Conservation (phyloP, 2,888 invertebrate species). For the Leptothorax acervorum region DNA sequence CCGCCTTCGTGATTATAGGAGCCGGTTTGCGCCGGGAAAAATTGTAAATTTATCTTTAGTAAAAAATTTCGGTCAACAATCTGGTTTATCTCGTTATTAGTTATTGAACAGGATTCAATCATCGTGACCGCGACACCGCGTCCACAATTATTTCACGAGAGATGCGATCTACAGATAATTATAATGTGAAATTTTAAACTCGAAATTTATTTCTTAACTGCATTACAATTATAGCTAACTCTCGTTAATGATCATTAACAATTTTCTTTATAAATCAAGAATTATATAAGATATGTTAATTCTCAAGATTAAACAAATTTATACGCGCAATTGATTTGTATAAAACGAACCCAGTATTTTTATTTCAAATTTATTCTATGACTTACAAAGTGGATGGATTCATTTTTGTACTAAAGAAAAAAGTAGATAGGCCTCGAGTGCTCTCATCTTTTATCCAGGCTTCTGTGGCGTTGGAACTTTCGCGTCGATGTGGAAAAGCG, state of each 20-base stretch:
- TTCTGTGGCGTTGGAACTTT: conserved; percentile 55
- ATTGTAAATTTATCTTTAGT: not conserved
- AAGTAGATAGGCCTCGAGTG: conserved; percentile 6
- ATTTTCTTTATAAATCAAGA: not conserved
- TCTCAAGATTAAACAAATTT: not conserved
- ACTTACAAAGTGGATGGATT: not conserved
- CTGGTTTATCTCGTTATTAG: conserved; percentile 25
- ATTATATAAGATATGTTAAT: not conserved
- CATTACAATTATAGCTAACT: not conserved
- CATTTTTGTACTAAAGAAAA: not conserved
- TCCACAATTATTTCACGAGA: not conserved
- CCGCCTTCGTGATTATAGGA: conserved; percentile 22
- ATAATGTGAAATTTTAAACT: not conserved
- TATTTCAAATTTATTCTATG: not conserved
- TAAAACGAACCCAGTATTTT: not conserved
- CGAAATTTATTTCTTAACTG: conserved; percentile 5
- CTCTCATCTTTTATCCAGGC: not conserved
- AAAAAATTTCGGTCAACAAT: conserved; percentile 26
- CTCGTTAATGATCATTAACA: not conserved
- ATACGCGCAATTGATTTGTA: not conserved
- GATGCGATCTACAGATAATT: not conserved
- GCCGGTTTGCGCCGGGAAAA: conserved; percentile 6
- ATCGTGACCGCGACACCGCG: not conserved
- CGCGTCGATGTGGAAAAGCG: conserved; percentile 66
- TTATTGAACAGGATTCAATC: not conserved